Percentiles rank a stretch among this genome's conserved stretches.
Conservation (phyloP, 2,113 vertebrate genomes). For the Trichechus manatus region DNA sequence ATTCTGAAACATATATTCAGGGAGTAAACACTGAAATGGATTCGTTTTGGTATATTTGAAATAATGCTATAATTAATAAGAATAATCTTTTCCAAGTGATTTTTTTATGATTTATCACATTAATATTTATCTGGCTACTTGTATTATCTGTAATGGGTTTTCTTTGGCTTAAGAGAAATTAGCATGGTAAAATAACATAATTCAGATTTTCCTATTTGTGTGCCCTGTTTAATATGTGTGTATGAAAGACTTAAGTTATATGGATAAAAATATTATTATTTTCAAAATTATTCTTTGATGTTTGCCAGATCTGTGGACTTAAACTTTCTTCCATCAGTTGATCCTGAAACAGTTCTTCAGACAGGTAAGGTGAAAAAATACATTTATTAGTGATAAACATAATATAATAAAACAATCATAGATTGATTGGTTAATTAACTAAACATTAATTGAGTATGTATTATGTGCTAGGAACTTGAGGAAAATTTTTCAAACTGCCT, state of each 20-base stretch:
- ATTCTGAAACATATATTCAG: slow-evolving; percentile 33
- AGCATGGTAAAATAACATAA: neutral
- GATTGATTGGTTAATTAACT: neutral
- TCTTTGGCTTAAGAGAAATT: slow-evolving; percentile 58
- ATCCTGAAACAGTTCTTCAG: slow-evolving; percentile 98
- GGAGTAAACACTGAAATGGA: slow-evolving; percentile 31
- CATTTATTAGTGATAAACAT: slow-evolving; percentile 25
- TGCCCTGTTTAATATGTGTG: neutral
- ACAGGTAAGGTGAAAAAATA: slow-evolving; percentile 90
- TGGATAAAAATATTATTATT: neutral
- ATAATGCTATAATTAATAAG: slow-evolving; percentile 15
- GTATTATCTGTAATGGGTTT: slow-evolving; percentile 16
- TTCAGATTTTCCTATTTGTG: neutral
- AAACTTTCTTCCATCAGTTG: slow-evolving; percentile 95
- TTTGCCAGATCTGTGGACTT: slow-evolving; percentile 92
- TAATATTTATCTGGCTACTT: neutral
- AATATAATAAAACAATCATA: neutral
- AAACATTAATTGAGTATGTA: slow-evolving; percentile 16
- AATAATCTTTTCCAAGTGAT: slow-evolving; percentile 38
- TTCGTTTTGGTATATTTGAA: slow-evolving; percentile 10
- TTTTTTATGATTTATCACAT: slow-evolving; percentile 36
- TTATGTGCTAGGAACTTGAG: neutral
- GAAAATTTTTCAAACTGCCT: slow-evolving; percentile 7
- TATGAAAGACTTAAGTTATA: slow-evolving; percentile 19
- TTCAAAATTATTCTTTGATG: slow-evolving; percentile 56